These are phyloP conservation scores for Agrochola lota DNA, from an alignment of 2,888 invertebrate species.

Conservation along the genomic window DNA sequence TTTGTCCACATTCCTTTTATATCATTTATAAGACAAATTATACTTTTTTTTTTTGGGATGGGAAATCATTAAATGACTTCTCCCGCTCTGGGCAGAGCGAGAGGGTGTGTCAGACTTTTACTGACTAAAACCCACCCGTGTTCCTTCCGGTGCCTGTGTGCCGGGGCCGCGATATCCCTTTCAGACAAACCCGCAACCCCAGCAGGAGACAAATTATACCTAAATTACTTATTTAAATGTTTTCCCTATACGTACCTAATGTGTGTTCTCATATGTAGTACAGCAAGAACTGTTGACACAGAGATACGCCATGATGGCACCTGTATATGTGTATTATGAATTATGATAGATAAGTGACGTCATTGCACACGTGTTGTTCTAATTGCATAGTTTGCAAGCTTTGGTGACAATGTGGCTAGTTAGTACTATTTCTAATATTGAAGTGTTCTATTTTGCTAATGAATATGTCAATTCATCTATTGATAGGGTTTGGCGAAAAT, in stretches of 20 bases:
- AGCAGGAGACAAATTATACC: too few relatives aligned
- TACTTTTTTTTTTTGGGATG: too few relatives aligned
- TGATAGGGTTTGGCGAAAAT: constrained; percentile 17
- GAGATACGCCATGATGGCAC: constrained; percentile 48
- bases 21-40: too few relatives aligned
- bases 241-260: neutral
- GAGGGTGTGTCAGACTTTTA: too few relatives aligned
- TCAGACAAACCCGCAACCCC: too few relatives aligned
- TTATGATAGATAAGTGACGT: constrained; percentile 48
- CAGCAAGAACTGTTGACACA: constrained; percentile 28
- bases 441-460: neutral
- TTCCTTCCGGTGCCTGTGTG: too few relatives aligned
- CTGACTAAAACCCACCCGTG: too few relatives aligned
- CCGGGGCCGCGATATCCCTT: too few relatives aligned
- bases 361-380: constrained; percentile 56
- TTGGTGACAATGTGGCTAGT: constrained; percentile 44
- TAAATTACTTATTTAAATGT: neutral
- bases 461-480: constrained; percentile 10
- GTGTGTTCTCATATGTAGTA: constrained; percentile 23
- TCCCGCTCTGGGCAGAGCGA: too few relatives aligned
- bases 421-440: constrained; percentile 32
- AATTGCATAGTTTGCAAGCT: constrained; percentile 55
- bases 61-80: too few relatives aligned
- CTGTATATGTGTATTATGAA: constrained; percentile 14
- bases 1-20: too few relatives aligned